Evolutionary conservation across 92 coral and sea anemone species (phyloP).

Genomic region (Epizoanthus ramosus): DNA sequence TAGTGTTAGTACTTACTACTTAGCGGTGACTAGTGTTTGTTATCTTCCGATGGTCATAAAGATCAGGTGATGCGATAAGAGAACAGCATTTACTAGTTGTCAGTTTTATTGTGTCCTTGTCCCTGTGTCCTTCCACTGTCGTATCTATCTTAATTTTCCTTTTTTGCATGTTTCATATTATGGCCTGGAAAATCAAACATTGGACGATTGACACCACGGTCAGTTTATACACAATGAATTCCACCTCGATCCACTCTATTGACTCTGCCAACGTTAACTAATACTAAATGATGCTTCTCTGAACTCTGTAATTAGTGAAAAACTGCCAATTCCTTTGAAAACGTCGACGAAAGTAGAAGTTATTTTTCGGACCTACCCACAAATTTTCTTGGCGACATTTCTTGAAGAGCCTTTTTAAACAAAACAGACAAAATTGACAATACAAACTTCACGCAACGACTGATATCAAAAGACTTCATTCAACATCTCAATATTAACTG

Average conservation of each 20-base stretch:
- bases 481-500: not conserved
- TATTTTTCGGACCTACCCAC: not conserved
- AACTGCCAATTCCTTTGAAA: not conserved
- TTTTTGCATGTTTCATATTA: not conserved
- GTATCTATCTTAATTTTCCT: not conserved
- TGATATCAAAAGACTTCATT: not conserved
- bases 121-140: not conserved
- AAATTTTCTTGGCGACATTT: not conserved
- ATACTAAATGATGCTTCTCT: not conserved
- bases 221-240: too few relatives aligned
- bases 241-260: too few relatives aligned
- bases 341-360: not conserved
- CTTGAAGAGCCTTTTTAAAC: not conserved
- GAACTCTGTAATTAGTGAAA: slow-evolving; percentile 15
- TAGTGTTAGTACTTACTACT: not conserved
- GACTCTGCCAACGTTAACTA: too few relatives aligned
- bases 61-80: slow-evolving; percentile 4
- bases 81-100: slow-evolving; percentile 6
- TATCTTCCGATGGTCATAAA: slow-evolving; percentile 7
- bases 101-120: not conserved
- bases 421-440: not conserved
- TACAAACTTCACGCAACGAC: not conserved
- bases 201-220: too few relatives aligned
- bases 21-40: not conserved
- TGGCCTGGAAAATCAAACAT: too few relatives aligned